Base-by-base conservation (phyloP, 2,888 invertebrate genomes). In the Aphidoletes aphidimyza region DNA sequence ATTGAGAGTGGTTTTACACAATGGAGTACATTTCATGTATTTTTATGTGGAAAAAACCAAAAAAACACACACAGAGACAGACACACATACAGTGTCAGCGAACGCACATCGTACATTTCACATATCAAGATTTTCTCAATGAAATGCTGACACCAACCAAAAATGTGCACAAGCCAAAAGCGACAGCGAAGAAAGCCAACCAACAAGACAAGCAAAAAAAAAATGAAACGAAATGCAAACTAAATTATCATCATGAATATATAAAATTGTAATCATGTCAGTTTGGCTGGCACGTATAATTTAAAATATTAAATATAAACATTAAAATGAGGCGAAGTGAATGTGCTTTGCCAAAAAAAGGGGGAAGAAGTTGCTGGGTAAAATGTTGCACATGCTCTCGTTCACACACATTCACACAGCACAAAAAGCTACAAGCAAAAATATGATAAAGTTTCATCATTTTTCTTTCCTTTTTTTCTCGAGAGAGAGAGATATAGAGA, bases 241-340 rank as follows among this genome's bases (percentile, higher is more conserved):
- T 69, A 69, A 69, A 69, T 69, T 69, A 69, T 69, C 69, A 30
- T 54, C 54, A 54, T 54, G 54, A 54, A 54, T 69, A 69, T 17
- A 69, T 69, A 34, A 69, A 69, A 69, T 69, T 69, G 69, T 69
- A 69, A 69, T 69, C 69, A 30, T 69, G 69, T 69, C 69, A 69
- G 69, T 69, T 69, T 69, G 69, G 30, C 30, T 69, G 69, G 69
- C 69, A 69, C 69, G 69, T 69, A 69, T 69, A 69, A 69, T 69
- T 69, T 69, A 69, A 69, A 69, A 69, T 69, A 69, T 69, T 69
- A 69, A 69, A 69, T 69, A 69, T 69, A 69, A 69, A 69, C 69
- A 69, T 69, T 69, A 69, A 69, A 69, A 69, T 34, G 69, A 69
- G 34, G 69, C 69, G 69, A 69, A 69, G 14, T 3, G 69, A 30